Base-by-base conservation (phyloP, 2,888 invertebrate species). In the Torymus auratus region DNA sequence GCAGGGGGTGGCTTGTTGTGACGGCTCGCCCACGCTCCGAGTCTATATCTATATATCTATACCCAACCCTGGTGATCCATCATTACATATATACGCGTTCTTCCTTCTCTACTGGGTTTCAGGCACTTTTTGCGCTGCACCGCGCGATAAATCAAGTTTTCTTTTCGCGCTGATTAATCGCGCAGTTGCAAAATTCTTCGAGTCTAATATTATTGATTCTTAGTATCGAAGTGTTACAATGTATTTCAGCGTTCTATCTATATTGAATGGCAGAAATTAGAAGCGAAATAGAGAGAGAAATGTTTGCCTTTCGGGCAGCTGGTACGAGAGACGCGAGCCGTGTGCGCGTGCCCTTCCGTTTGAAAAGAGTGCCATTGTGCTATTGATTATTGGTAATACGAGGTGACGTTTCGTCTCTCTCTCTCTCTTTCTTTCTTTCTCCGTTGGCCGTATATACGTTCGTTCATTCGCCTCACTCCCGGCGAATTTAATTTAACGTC, bases 301-400 rank as follows among this genome's bases (percentile, higher is more conserved):
- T 75, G 71, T 82, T 82, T 78, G 55, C 71, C 68, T 64, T 41
- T 10, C 56, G 74, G 75, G 68, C 81, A 82, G 81, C 81, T 82
- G 81, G 52, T 73, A 20, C 20, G 28, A 28, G 28, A 28, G 5
- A 7, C 7, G 28, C 3, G 7, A 3, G 1, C 28, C 20, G 20
- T 2, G 28, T 4, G 28, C 50, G 20, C 41, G 5, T 41, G 78
- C 77, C 80, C 74, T 75, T 74, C 58, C 81, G 80, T 84, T 84
- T 82, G 84, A 75, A 83, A 85, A 85, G 28, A 28, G 81, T 83
- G 80, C 76, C 67, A 81, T 77, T 85, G 83, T 80, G 65, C 83
- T 86, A 86, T 87, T 85, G 87, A 86, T 86, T 87, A 86, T 87
- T 82, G 85, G 87, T 83, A 86, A 85, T 84, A 81, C 84, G 84